Percentiles rank a stretch among this genome's conserved stretches.
Conservation (phyloP, 2,113 vertebrate species). For the Merops nubicus region DNA sequence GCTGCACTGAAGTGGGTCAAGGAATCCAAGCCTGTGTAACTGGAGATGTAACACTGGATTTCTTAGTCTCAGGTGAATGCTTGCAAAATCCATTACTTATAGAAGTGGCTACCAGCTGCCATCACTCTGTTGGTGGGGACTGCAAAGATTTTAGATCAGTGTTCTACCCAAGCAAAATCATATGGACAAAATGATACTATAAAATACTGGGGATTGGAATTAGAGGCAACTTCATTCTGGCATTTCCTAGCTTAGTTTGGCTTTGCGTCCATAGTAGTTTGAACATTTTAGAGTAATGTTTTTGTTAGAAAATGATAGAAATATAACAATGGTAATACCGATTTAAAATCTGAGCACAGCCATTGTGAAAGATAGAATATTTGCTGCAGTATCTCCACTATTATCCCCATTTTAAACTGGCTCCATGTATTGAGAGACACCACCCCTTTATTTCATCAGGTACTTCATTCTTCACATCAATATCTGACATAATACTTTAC, state of each 20-base stretch:
- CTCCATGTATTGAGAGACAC: background rate
- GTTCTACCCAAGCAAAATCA: background rate
- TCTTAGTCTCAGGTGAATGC: background rate
- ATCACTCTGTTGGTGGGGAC: background rate
- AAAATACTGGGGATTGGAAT: background rate
- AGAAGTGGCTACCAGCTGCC: background rate
- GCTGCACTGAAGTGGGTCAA: background rate
- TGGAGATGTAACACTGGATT: background rate
- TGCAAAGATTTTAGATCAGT: background rate
- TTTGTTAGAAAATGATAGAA: background rate
- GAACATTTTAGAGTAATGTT: background rate
- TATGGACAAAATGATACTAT: background rate
- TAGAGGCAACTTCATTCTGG: background rate
- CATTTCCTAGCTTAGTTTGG: background rate
- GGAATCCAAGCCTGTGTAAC: background rate
- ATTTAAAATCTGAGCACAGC: background rate
- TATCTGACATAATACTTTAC: too few species aligned
- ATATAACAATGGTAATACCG: background rate
- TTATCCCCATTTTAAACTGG: background rate
- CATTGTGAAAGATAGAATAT: background rate
- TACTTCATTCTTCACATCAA: background rate
- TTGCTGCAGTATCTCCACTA: background rate
- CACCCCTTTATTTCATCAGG: background rate
- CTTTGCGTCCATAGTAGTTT: background rate
- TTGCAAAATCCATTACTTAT: background rate